phyloP scores from a whole-genome alignment of 2,888 invertebrate species.

The Chydorus sphaericus region DNA sequence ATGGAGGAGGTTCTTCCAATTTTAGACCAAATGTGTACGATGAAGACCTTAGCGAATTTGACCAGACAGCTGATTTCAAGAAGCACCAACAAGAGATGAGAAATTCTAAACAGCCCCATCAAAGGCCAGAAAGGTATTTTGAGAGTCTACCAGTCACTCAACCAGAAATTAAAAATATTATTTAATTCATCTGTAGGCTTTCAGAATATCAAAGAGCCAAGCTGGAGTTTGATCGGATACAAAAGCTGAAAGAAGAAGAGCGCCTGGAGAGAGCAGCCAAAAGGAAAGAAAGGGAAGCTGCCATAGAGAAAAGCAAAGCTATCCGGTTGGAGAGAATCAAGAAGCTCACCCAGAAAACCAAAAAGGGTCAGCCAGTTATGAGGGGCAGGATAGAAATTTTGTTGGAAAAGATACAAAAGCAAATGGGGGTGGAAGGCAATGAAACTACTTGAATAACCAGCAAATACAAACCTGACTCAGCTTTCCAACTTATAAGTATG shows the following conservation, averaged over 20 bases:
- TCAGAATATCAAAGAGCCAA: constrained; percentile 30
- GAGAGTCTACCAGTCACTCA: neutral
- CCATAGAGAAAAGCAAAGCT: constrained; percentile 48
- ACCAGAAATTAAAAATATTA: neutral
- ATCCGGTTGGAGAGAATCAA: constrained; percentile 54
- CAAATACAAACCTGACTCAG: neutral
- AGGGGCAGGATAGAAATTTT: constrained; percentile 60
- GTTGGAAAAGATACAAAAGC: constrained; percentile 53
- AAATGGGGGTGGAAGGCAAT: neutral
- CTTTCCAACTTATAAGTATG: neutral
- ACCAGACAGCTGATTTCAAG: no score
- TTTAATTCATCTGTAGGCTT: neutral
- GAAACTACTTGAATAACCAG: neutral
- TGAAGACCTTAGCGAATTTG: no score
- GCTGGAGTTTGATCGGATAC: constrained; percentile 37
- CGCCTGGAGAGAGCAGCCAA: constrained; percentile 35
- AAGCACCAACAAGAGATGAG: no score
- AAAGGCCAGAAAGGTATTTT: no score
- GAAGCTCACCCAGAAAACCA: constrained; percentile 57
- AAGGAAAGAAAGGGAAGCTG: constrained; percentile 43
- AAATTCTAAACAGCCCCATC: no score
- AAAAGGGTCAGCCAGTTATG: constrained; percentile 74
- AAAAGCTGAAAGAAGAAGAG: constrained; percentile 39
- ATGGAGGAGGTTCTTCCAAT: no score
- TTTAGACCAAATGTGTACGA: no score